Percentiles rank a stretch among this genome's conserved stretches.
phyloP scores from a whole-genome alignment of 1,140 invertebrate genomes.

The Leguminivora glycinivorella region DNA sequence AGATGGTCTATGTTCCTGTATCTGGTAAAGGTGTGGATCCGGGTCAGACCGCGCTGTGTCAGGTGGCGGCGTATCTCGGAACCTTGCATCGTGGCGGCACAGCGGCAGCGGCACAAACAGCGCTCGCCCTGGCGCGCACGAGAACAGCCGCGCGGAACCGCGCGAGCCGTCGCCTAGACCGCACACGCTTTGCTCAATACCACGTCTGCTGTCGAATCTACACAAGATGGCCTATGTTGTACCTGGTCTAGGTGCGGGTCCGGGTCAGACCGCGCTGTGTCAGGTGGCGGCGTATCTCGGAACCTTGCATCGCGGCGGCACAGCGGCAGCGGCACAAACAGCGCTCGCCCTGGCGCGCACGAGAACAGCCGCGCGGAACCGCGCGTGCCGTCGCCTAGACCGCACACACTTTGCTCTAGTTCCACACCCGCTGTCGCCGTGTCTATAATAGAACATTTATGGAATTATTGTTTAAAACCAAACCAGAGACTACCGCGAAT shows the following conservation, averaged over 20 bases:
- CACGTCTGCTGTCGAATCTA: constrained; percentile 79
- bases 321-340: constrained; percentile 88
- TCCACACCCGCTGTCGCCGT: constrained; percentile 80
- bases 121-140: constrained; percentile 85
- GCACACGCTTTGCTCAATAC: constrained; percentile 87
- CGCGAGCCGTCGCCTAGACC: constrained; percentile 88
- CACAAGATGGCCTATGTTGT: constrained; percentile 53
- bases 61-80: constrained; percentile 82
- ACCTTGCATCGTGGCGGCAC: constrained; percentile 88
- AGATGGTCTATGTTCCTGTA: constrained; percentile 69
- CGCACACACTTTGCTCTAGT: constrained; percentile 86
- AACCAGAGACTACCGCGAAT: too few species aligned
- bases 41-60: constrained; percentile 43
- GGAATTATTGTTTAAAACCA: too few species aligned
- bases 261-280: constrained; percentile 38
- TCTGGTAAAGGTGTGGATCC: constrained; percentile 60
- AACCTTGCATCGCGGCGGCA: constrained; percentile 90
- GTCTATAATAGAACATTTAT: constrained; percentile 42
- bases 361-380: constrained; percentile 85
- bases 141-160: constrained; percentile 85
- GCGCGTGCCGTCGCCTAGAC: constrained; percentile 88
- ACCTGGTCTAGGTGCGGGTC: constrained; percentile 63
- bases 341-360: constrained; percentile 84
- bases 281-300: constrained; percentile 81
- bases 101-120: constrained; percentile 88